These are phyloP conservation scores for Gortyna flavago DNA, from an alignment of 2,888 invertebrate species.

Conservation along the genomic window DNA sequence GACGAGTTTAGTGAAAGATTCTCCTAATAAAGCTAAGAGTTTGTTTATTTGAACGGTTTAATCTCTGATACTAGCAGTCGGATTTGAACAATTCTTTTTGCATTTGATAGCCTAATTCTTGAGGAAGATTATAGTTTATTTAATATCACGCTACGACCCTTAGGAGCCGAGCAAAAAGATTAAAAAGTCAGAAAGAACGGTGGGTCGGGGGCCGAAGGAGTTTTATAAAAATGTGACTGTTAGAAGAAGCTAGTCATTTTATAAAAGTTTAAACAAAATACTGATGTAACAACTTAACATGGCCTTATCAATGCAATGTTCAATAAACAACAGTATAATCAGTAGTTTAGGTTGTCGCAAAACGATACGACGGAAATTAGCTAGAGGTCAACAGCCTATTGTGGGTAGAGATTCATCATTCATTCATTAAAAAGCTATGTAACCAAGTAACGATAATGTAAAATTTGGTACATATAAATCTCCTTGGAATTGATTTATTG, in stretches of 20 bases:
- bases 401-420: conserved; percentile 19
- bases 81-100: too few species aligned
- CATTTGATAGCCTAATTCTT: too few species aligned
- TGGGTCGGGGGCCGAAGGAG: too few species aligned
- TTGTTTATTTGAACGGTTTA: too few species aligned
- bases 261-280: conserved; percentile 29
- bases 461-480: conserved; percentile 12
- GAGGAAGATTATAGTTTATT: too few species aligned
- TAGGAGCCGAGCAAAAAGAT: too few species aligned
- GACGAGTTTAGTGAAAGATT: too few species aligned
- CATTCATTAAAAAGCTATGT: conserved; percentile 45
- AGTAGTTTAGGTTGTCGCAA: conserved; percentile 34
- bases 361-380: conserved; percentile 51
- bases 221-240: background rate
- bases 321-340: conserved; percentile 46
- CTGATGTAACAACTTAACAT: conserved; percentile 32
- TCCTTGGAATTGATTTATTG: background rate
- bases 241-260: background rate
- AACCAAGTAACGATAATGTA: conserved; percentile 36
- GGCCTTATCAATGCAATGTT: conserved; percentile 51
- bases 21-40: too few species aligned
- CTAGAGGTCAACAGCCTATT: conserved; percentile 44
- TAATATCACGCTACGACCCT: too few species aligned
- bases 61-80: too few species aligned
- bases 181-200: too few species aligned